phyloP scores from a whole-genome alignment of 1,140 invertebrate species.

The Caenorhabditis latens region DNA sequence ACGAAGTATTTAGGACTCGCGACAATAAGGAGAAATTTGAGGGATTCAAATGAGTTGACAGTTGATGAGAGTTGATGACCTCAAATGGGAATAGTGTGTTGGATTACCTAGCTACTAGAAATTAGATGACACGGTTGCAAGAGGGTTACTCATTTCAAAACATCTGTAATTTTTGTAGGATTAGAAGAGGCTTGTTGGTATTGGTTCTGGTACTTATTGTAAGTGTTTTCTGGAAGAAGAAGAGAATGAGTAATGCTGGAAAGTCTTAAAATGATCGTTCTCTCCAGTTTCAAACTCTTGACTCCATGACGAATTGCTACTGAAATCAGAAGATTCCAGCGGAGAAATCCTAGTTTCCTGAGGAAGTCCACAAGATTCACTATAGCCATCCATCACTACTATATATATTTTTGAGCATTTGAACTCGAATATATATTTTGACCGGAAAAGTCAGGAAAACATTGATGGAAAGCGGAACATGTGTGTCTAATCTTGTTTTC shows the following conservation, averaged over 20 bases:
- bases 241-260: neutral
- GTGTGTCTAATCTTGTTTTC: conserved; percentile 13
- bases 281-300: neutral
- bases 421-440: neutral
- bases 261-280: neutral
- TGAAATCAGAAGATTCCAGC: neutral
- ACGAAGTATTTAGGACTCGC: neutral
- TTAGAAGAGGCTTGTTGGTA: neutral
- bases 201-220: neutral
- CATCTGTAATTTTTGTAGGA: too few species aligned
- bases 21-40: neutral
- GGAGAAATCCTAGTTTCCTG: neutral
- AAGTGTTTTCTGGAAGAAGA: neutral
- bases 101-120: too few species aligned
- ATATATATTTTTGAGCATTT: neutral
- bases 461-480: neutral
- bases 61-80: neutral
- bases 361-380: neutral
- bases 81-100: neutral
- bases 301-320: neutral
- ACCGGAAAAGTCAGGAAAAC: neutral
- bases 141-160: too few species aligned
- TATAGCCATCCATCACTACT: neutral
- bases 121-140: too few species aligned
- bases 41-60: too few species aligned